A percentile compares a stretch with the other conserved stretches of the same genome.
Evolutionary conservation across 2,888 invertebrate species (phyloP).

Genomic region (Aromia moschata): DNA sequence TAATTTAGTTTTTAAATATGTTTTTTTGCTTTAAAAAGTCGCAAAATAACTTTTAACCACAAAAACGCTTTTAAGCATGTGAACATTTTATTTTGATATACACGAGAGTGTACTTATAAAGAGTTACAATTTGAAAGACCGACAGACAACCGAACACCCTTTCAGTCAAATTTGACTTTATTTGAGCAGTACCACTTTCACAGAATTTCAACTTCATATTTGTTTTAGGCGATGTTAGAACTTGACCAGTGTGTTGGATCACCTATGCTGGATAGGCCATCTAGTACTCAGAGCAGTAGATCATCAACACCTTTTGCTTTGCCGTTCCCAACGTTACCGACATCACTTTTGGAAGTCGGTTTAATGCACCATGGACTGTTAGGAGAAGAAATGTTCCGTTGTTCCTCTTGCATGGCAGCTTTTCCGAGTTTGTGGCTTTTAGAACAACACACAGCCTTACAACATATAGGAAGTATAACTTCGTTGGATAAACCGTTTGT

Average conservation of each 20-base stretch:
- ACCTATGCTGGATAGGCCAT: slow-evolving; percentile 58
- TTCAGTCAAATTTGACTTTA: too few species aligned
- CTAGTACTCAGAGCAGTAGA: slow-evolving; percentile 62
- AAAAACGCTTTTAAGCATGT: too few species aligned
- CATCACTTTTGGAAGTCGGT: slow-evolving; percentile 67
- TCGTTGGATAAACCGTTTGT: slow-evolving; percentile 87
- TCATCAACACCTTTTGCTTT: slow-evolving; percentile 69
- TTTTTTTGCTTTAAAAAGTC: too few species aligned
- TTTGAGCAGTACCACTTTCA: too few species aligned
- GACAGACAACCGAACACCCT: too few species aligned
- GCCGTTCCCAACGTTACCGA: slow-evolving; percentile 65
- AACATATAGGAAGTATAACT: slow-evolving; percentile 72
- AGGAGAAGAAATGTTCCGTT: slow-evolving; percentile 63
- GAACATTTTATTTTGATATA: too few species aligned
- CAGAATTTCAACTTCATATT: slow-evolving; percentile 22
- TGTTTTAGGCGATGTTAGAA: slow-evolving; percentile 58
- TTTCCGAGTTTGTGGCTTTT: slow-evolving; percentile 89
- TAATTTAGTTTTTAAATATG: too few species aligned
- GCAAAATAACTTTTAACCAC: too few species aligned
- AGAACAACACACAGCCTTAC: slow-evolving; percentile 85
- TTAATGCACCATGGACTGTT: slow-evolving; percentile 64
- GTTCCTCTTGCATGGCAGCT: slow-evolving; percentile 85
- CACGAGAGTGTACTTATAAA: too few species aligned
- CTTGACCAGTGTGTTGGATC: slow-evolving; percentile 63
- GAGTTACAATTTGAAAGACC: too few species aligned